These are phyloP conservation scores for Dicrurus megarhynchus DNA, from an alignment of 2,113 vertebrate species.

Conservation along the genomic window DNA sequence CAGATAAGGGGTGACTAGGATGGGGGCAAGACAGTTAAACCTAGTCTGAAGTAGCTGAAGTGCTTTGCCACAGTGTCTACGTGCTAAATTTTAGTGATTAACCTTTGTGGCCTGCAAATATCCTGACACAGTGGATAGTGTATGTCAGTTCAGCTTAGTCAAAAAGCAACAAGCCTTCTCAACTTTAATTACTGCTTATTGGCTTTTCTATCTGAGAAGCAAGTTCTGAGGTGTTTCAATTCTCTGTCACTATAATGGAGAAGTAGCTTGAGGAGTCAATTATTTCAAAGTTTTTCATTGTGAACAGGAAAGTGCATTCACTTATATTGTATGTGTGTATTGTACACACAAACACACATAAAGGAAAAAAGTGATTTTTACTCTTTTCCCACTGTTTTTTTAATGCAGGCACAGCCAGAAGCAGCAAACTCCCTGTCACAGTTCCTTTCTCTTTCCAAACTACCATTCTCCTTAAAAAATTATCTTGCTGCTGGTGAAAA, in stretches of 20 bases:
- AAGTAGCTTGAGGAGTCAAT: neutral
- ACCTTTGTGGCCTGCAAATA: neutral
- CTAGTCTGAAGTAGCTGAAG: neutral
- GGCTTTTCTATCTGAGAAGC: neutral
- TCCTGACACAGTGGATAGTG: neutral
- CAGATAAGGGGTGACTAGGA: neutral
- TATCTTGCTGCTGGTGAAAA: neutral
- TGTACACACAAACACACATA: neutral
- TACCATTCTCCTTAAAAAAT: neutral
- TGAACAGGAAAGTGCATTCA: neutral
- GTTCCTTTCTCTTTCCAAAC: neutral
- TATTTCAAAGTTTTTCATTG: neutral
- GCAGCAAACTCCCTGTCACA: neutral
- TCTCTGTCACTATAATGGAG: neutral
- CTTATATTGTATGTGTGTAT: rapidly evolving
- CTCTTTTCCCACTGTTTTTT: neutral
- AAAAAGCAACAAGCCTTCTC: neutral
- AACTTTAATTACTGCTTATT: neutral
- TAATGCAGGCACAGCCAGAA: neutral
- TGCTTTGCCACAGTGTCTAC: neutral
- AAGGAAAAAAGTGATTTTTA: neutral
- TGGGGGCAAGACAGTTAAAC: neutral
- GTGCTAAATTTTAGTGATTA: neutral
- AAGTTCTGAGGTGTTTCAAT: neutral
- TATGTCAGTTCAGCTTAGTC: neutral